A percentile compares a stretch with the other conserved stretches of the same genome.
Evolutionary conservation across 2,797 vertebrate genomes (phyloP).

Genomic region (Buceros bicornis): DNA sequence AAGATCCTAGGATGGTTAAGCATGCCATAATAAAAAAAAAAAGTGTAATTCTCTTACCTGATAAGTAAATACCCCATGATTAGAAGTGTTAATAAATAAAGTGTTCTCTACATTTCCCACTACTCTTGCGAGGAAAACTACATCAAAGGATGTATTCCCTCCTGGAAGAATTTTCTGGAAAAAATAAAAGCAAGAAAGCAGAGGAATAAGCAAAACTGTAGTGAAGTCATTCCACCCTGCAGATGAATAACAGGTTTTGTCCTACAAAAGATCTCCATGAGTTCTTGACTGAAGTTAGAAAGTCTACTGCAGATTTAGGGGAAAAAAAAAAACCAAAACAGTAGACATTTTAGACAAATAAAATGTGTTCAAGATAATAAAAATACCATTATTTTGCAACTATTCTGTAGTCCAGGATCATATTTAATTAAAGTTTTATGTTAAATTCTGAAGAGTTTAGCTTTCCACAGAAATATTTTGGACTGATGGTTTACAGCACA

Average conservation of each 20-base stretch:
- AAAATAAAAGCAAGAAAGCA: conserved; percentile 6
- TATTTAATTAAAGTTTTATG: not conserved
- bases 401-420: not conserved
- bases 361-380: not conserved
- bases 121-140: conserved; percentile 97
- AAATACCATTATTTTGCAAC: not conserved
- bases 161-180: conserved; percentile 96
- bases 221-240: not conserved
- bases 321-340: not conserved
- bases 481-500: not conserved
- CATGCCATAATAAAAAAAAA: not conserved
- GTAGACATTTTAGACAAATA: not conserved
- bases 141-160: conserved; percentile 98
- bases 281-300: not conserved
- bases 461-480: not conserved
- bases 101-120: conserved; percentile 99
- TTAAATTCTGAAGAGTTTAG: not conserved
- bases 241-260: not conserved
- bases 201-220: not conserved
- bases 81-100: conserved; percentile 99
- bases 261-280: not conserved
- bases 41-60: conserved; percentile 85
- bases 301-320: not conserved
- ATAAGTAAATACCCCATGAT: conserved; percentile 99
- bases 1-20: not conserved